These are phyloP conservation scores for Chloroceryle aenea DNA, from an alignment of 2,113 vertebrate species.

Conservation along the genomic window DNA sequence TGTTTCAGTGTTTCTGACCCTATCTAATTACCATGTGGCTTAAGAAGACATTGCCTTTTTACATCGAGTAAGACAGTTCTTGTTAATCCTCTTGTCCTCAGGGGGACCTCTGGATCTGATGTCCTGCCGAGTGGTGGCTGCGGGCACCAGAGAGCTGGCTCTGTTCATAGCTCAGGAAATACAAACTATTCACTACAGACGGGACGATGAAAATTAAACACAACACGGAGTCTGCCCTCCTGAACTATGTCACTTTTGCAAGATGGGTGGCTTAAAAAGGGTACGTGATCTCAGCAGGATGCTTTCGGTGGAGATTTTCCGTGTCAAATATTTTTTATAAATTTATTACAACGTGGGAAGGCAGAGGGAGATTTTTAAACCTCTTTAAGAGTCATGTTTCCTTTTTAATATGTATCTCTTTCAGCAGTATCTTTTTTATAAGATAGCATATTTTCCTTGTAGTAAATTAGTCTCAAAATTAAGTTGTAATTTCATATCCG, in stretches of 20 bases:
- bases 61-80: not conserved
- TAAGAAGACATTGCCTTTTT: not conserved
- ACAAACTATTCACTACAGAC: conserved; percentile 81
- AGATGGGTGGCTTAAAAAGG: conserved; percentile 14
- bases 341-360: conserved; percentile 40
- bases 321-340: conserved; percentile 49
- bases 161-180: conserved; percentile 83
- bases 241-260: not conserved
- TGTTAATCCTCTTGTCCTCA: conserved; percentile 58
- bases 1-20: not conserved
- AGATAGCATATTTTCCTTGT: conserved; percentile 56
- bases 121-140: conserved; percentile 88
- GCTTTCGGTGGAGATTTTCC: not conserved
- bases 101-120: conserved; percentile 89
- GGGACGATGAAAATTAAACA: conserved; percentile 77
- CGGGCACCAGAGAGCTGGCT: conserved; percentile 83
- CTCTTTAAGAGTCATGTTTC: not conserved
- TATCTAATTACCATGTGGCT: not conserved
- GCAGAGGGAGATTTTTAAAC: conserved; percentile 52
- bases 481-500: conserved; percentile 37
- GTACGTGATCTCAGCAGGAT: not conserved
- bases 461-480: conserved; percentile 41
- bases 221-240: not conserved
- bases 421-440: conserved; percentile 54
- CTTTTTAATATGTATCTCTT: conserved; percentile 56